A percentile compares a stretch with the other conserved stretches of the same genome.
phyloP scores from a whole-genome alignment of 2,113 vertebrate species.

The Toxostoma redivivum region DNA sequence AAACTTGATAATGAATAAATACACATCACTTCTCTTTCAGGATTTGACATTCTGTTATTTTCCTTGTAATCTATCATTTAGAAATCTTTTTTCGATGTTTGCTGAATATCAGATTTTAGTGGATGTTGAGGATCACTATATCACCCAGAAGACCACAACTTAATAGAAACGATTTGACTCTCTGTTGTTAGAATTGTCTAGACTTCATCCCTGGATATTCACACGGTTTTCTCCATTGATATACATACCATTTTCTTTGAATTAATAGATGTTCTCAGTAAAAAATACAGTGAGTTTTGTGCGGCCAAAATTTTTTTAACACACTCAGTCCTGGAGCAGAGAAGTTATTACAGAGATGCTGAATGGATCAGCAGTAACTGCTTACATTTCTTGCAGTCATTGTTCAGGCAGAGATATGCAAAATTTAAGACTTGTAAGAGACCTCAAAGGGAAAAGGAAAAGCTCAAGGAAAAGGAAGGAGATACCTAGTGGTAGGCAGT shows the following conservation, averaged over 20 bases:
- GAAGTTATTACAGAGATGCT: not conserved
- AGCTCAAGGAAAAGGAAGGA: not conserved
- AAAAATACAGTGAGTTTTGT: not conserved
- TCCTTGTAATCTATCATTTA: not conserved
- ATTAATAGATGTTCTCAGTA: not conserved
- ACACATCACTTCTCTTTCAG: not conserved
- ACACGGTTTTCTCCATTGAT: not conserved
- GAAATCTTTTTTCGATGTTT: not conserved
- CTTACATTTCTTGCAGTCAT: not conserved
- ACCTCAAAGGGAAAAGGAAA: not conserved
- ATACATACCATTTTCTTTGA: not conserved
- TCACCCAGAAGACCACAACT: not conserved
- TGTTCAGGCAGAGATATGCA: not conserved
- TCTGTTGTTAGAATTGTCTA: not conserved
- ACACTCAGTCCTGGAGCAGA: not conserved
- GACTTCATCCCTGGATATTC: not conserved
- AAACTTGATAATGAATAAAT: not conserved
- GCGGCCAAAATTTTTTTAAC: rapidly evolving
- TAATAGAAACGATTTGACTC: not conserved
- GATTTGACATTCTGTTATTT: not conserved
- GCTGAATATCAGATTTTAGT: not conserved
- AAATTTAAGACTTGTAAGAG: not conserved
- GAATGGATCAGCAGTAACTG: not conserved
- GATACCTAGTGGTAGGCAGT: not conserved
- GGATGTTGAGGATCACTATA: not conserved